A percentile compares a stretch with the other conserved stretches of the same genome.
These are phyloP conservation scores for Yoshiicerus persimilis DNA, from an alignment of 1,140 invertebrate species.

Conservation along the genomic window DNA sequence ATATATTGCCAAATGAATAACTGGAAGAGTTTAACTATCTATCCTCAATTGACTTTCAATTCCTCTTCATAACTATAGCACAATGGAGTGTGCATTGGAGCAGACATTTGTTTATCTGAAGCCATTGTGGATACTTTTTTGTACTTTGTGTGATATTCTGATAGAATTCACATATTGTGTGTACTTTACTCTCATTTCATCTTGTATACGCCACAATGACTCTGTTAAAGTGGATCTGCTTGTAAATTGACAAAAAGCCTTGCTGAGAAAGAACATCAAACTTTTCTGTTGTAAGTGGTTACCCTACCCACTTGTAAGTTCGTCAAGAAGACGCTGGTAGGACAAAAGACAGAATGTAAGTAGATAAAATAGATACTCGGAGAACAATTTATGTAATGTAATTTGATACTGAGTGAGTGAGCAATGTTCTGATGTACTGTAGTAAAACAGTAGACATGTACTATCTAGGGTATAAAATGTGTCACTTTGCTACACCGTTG, in stretches of 20 bases:
- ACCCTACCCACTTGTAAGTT: not conserved
- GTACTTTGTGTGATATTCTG: no score
- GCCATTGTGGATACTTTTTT: not conserved
- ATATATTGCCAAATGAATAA: no score
- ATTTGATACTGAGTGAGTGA: not conserved
- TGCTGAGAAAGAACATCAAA: not conserved
- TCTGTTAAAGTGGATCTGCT: not conserved
- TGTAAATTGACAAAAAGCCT: not conserved
- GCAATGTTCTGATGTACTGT: not conserved
- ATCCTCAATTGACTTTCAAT: not conserved
- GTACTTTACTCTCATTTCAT: constrained; percentile 6
- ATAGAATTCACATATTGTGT: not conserved
- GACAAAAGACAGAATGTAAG: not conserved
- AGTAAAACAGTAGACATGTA: no score
- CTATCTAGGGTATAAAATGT: no score
- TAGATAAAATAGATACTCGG: not conserved
- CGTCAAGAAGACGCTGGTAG: not conserved
- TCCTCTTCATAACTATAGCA: not conserved
- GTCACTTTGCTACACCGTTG: not conserved
- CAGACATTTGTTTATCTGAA: not conserved
- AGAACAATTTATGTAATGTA: not conserved
- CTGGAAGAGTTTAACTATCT: no score
- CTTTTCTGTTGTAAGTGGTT: not conserved
- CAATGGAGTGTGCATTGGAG: no score
- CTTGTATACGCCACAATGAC: not conserved